phyloP scores from a whole-genome alignment of 2,113 vertebrate genomes.

The Opisthocomus hoazin region DNA sequence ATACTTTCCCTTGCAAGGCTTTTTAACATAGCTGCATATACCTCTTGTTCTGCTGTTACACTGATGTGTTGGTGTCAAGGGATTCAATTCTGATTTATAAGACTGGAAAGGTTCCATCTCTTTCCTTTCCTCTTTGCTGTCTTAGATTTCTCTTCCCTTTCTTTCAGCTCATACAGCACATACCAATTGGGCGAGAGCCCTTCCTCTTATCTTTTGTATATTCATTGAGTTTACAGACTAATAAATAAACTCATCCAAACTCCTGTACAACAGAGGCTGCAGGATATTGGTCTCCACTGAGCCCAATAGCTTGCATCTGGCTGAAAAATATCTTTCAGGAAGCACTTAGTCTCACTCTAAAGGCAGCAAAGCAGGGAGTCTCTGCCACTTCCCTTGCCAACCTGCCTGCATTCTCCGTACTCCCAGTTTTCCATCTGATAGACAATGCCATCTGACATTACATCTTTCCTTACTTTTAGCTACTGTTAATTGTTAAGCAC shows the following conservation, averaged over 20 bases:
- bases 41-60: neutral
- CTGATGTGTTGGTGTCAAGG: neutral
- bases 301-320: neutral
- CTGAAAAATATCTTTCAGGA: neutral
- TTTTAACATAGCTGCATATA: neutral
- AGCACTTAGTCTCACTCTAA: neutral
- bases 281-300: neutral
- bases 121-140: neutral
- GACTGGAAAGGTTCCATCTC: neutral
- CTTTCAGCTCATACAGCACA: neutral
- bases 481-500: neutral
- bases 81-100: neutral
- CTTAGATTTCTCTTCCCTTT: neutral
- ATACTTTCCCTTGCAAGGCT: neutral
- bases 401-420: neutral
- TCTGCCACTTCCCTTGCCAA: neutral
- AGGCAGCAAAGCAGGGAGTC: neutral
- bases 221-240: neutral
- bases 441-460: neutral
- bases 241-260: neutral
- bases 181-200: rapidly evolving
- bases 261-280: neutral
- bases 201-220: neutral
- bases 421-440: neutral
- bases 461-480: neutral